phyloP scores from a whole-genome alignment of 2,113 vertebrate genomes.

The Myotis yumanensis region DNA sequence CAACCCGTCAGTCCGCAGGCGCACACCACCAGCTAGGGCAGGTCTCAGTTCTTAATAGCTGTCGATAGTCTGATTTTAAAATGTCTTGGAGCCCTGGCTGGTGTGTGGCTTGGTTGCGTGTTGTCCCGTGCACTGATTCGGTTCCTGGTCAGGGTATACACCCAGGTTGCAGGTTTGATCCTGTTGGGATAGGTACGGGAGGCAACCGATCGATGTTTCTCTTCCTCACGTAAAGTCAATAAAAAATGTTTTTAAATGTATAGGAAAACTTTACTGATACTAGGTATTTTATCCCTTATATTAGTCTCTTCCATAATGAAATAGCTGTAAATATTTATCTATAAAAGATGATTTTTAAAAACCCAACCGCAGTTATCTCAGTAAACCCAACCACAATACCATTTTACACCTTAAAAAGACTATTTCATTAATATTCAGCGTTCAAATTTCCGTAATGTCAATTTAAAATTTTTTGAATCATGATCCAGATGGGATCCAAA shows the following conservation, averaged over 20 bases:
- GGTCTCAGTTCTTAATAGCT: not conserved
- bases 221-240: too few relatives aligned
- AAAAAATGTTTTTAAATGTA: not conserved
- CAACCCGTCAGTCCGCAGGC: too few relatives aligned
- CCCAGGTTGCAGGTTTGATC: too few relatives aligned
- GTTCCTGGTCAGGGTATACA: too few relatives aligned
- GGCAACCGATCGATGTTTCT: too few relatives aligned
- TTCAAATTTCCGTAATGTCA: constrained; percentile 11
- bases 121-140: too few relatives aligned
- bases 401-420: not conserved
- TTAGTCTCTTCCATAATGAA: not conserved
- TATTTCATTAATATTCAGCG: not conserved
- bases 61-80: constrained; percentile 1
- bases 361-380: not conserved
- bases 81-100: not conserved
- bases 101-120: too few relatives aligned
- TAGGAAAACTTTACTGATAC: not conserved
- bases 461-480: constrained; percentile 4
- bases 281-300: not conserved
- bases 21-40: not conserved
- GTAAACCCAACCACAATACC: not conserved
- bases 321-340: not conserved
- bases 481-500: constrained; percentile 10
- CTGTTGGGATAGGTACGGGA: too few relatives aligned
- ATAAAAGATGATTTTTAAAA: constrained; percentile 31